Evolutionary conservation across 1,140 invertebrate genomes (phyloP), one percentile per base, ranked within the genome.

Genomic region (Atta cephalotes): DNA sequence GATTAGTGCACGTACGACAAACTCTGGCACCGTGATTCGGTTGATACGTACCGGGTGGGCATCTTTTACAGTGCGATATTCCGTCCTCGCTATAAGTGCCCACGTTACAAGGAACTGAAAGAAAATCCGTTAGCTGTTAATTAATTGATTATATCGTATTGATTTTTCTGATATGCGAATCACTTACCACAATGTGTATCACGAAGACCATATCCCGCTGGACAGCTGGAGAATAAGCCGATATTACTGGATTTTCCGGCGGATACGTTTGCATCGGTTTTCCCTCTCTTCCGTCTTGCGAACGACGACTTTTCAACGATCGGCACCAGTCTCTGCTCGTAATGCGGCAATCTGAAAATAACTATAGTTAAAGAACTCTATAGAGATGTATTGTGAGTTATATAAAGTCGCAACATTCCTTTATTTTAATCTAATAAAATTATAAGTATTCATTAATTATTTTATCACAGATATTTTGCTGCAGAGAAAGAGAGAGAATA

Each of bases 351-450:
- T 88, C 93, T 93, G 89, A 94, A 94, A 94, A 93, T 92, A 92
- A 94, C 93, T 93, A 87, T 92, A 76, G 91, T 93, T 94, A 93
- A 93, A 93, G 87, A 91, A 93, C 90, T 93, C 91, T 93, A 93
- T 93, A 93, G 88, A 93, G 76, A 93, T 89, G 91, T 92, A 89
- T 92, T 85, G 91, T 86, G 60, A 76, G 88, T 81, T 81, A 58
- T 87, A 86, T 39, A 87, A 85, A 80, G 74, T 68, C 77, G 81
- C 87, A 76, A 89, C 39, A 45, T 45, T 45, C 10, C 89, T 86
- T 88, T 82, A 72, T 5, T 25, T 0, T 70, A 49, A 78, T 60
- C 3, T 45, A 10, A 79, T 80, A 80, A 70, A n/a, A 80, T 65
- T n/a, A 28, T 6, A n/a, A 66, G 21, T 66, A 35, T 18, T 31